A percentile compares a stretch with the other conserved stretches of the same genome.
These are phyloP conservation scores for Aricia agestis DNA, from an alignment of 1,140 invertebrate genomes.

Conservation along the genomic window DNA sequence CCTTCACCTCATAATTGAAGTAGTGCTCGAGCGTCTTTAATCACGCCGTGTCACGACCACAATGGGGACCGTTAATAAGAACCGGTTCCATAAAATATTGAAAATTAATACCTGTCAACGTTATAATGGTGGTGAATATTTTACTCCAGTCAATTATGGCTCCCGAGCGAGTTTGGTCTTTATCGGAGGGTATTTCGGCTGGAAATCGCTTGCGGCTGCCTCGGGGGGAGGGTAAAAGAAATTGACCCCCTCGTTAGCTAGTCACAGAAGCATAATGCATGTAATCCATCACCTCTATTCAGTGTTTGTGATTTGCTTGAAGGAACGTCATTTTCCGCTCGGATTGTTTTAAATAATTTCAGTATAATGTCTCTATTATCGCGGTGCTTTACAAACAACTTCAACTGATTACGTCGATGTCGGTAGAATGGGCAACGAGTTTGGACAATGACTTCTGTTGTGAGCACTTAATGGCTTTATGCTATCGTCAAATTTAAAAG, in stretches of 20 bases:
- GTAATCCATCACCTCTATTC: conserved; percentile 45
- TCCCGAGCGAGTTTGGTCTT: conserved; percentile 8
- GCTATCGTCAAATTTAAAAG: background rate
- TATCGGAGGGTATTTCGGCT: conserved; percentile 8
- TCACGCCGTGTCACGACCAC: conserved; percentile 5
- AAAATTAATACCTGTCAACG: conserved; percentile 40
- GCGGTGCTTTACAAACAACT: conserved; percentile 12
- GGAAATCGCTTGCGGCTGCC: background rate
- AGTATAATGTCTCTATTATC: conserved; percentile 38
- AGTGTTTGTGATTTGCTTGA: conserved; percentile 51
- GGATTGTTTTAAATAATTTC: conserved; percentile 35
- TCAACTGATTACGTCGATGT: background rate
- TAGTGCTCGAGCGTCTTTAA: conserved; percentile 7
- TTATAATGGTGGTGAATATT: conserved; percentile 25
- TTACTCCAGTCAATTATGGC: conserved; percentile 16
- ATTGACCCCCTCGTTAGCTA: conserved; percentile 28
- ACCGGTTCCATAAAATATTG: conserved; percentile 34
- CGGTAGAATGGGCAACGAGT: background rate
- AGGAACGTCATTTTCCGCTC: conserved; percentile 49
- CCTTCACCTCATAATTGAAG: conserved; percentile 4
- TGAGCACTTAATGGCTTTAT: background rate
- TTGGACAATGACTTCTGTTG: background rate
- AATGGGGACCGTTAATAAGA: conserved; percentile 16
- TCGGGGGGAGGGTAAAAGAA: conserved; percentile 26
- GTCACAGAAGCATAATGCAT: conserved; percentile 35